phyloP scores from a whole-genome alignment of 2,888 invertebrate species.

The Andrena flavipes region DNA sequence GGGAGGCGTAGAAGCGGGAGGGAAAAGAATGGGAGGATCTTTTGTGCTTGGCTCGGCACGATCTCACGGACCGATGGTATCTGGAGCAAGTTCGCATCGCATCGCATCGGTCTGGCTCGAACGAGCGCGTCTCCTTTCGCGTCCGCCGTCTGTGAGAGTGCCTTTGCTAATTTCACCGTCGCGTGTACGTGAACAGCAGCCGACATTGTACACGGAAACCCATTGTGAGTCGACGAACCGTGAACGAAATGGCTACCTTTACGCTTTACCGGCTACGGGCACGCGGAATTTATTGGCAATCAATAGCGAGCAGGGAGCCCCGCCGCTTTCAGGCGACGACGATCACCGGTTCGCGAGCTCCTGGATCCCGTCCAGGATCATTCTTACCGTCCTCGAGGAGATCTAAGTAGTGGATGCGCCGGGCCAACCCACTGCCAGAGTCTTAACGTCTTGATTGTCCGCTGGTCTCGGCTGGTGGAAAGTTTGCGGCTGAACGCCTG shows the following conservation, averaged over 20 bases:
- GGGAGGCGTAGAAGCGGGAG: background rate
- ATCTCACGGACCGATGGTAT: conserved; percentile 49
- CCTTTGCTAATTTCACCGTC: conserved; percentile 68
- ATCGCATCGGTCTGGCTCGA: background rate
- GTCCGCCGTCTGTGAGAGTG: conserved; percentile 28
- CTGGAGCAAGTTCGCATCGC: conserved; percentile 50
- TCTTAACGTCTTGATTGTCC: background rate
- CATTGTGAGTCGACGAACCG: conserved; percentile 76
- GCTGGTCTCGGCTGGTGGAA: background rate
- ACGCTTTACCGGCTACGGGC: conserved; percentile 74
- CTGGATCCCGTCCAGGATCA: conserved; percentile 9
- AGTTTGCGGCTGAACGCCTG: background rate
- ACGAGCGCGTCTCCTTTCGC: conserved; percentile 28
- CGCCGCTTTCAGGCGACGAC: conserved; percentile 25
- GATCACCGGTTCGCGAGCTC: background rate
- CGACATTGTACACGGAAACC: conserved; percentile 75
- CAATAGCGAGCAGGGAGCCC: conserved; percentile 68
- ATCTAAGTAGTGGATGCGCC: background rate
- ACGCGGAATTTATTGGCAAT: conserved; percentile 80
- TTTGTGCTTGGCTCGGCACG: conserved; percentile 20
- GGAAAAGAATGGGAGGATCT: background rate
- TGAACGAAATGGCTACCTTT: conserved; percentile 79
- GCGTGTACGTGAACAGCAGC: conserved; percentile 66
- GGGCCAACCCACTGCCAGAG: too few species aligned
- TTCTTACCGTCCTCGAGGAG: background rate